A percentile compares a stretch with the other conserved stretches of the same genome.
Conservation (phyloP, 2,888 invertebrate genomes). For the Cerceris rybyensis region DNA sequence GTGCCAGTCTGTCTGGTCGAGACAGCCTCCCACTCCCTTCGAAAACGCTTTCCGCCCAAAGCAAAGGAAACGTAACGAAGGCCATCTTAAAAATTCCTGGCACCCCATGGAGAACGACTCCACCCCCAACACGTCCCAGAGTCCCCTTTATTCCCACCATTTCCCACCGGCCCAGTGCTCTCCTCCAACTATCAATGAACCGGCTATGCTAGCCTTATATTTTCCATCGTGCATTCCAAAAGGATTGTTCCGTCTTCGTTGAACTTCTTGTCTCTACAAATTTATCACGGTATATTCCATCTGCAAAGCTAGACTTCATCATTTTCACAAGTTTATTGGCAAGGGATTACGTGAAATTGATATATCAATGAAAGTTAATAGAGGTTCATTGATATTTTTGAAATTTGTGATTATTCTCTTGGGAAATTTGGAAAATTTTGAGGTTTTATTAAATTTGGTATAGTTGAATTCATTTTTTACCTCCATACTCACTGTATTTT, state of each 20-base stretch:
- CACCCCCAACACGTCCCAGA: slow-evolving; percentile 61
- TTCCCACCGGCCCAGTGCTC: slow-evolving; percentile 43
- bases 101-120: slow-evolving; percentile 67
- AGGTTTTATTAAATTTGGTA: too few relatives aligned
- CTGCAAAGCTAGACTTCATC: neutral
- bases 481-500: too few relatives aligned
- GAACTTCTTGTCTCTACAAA: slow-evolving; percentile 1
- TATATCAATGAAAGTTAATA: too few relatives aligned
- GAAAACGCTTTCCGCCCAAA: slow-evolving; percentile 59
- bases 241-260: slow-evolving; percentile 8
- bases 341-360: too few relatives aligned
- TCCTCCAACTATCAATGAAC: slow-evolving; percentile 54
- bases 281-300: neutral
- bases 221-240: slow-evolving; percentile 18
- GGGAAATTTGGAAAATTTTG: too few relatives aligned
- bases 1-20: slow-evolving; percentile 74
- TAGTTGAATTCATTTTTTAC: too few relatives aligned
- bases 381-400: too few relatives aligned
- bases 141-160: slow-evolving; percentile 50
- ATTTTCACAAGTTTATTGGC: too few relatives aligned
- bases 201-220: slow-evolving; percentile 9
- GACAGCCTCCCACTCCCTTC: slow-evolving; percentile 45
- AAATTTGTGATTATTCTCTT: too few relatives aligned
- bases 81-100: slow-evolving; percentile 73
- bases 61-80: slow-evolving; percentile 71